Evolutionary conservation across 2,113 vertebrate species (phyloP), one percentile per base, ranked within the genome.

Genomic region (Menura novaehollandiae): DNA sequence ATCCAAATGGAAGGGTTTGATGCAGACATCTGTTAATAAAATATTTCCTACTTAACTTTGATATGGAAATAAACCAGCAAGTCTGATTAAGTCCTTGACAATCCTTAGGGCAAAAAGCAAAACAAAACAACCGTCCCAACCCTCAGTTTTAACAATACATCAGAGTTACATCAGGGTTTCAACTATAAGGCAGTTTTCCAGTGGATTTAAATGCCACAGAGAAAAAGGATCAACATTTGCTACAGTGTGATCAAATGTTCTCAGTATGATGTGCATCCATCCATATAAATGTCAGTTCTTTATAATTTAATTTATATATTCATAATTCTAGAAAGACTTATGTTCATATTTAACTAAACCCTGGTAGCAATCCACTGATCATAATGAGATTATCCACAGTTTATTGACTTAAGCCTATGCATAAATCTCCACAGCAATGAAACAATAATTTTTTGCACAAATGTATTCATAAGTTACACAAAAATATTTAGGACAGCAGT

Each of bases 21-120:
- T 72, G 72, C 47, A 90, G 35, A 79, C 85, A 92, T 92, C 92
- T 94, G 79, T 91, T 97, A 97, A 95, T 97, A 97, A 97, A 96
- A 82, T 75, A 93, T 93, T 91, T 89, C 82, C 77, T 62, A 66
- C 58, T 96, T 94, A 96, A 83, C 76, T 95, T 93, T 93, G 94
- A 96, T 85, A 91, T 74, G 77, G 88, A 95, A 97, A 96, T 92
- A 92, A 71, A 72, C 39, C 56, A 87, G 52, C 22, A 92, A 93
- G 78, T 51, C 62, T 92, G 80, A 85, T 89, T 80, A 88, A 83
- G 60, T 33, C 28, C 74, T 49, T 53, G 28, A 52, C 41, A 89
- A 93, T 68, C 77, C 47, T 93, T 37, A 67, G 21, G 80, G 79
- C 56, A 76, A 93, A 90, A 88, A 88, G 15, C 16, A 80, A 96